Percentiles rank a stretch among this genome's conserved stretches.
Conservation (phyloP, 2,113 vertebrate genomes). For the Noturus placidus region DNA sequence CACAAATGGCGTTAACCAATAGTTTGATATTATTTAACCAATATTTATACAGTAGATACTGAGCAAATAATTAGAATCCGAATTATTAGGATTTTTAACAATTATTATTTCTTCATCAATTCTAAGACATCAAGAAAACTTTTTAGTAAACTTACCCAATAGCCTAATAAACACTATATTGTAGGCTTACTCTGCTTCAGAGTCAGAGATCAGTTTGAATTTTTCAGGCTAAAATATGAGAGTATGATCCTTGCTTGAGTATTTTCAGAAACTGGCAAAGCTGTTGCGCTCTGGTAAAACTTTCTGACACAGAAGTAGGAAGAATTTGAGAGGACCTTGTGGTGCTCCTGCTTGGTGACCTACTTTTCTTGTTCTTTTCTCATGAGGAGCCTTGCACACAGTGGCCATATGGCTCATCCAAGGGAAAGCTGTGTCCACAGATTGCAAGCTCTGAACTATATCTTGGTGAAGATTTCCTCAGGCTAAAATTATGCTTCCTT, state of each 20-base stretch:
- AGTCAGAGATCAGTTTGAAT: not conserved
- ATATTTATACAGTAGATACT: not conserved
- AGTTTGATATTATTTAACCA: not conserved
- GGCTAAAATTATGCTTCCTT: constrained; percentile 61
- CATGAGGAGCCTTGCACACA: constrained; percentile 9
- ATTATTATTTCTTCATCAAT: not conserved
- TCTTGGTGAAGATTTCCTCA: constrained; percentile 59
- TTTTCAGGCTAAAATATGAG: not conserved
- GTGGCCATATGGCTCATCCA: constrained; percentile 67
- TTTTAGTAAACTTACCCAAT: no score
- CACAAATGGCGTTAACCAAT: not conserved
- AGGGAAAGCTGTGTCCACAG: constrained; percentile 64
- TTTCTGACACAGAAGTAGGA: not conserved
- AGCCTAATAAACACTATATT: not conserved
- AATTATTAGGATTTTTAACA: not conserved
- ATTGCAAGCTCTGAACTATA: constrained; percentile 59
- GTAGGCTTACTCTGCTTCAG: not conserved
- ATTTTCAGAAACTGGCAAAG: not conserved
- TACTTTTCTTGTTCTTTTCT: constrained; percentile 34
- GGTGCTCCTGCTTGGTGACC: constrained; percentile 32
- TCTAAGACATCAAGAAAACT: not conserved
- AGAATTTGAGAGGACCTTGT: not conserved
- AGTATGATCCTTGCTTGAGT: not conserved
- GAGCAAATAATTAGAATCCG: not conserved
- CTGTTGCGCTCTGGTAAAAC: not conserved